phyloP scores from a whole-genome alignment of 1,140 invertebrate species.

The Luehdorfia chinensis region DNA sequence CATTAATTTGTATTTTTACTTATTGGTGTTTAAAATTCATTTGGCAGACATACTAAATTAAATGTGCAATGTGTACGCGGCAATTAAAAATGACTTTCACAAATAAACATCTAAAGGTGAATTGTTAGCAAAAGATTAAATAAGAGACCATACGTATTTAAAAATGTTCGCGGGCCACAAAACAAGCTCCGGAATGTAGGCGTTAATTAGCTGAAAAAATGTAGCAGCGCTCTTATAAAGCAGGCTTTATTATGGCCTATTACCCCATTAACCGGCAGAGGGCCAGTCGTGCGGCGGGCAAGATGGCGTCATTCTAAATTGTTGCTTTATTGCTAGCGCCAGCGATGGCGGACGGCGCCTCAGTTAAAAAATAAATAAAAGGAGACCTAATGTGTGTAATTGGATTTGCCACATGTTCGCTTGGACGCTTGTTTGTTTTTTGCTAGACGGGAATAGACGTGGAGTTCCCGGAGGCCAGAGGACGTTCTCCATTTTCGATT shows the following conservation, averaged over 20 bases:
- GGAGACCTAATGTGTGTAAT: conserved; percentile 19
- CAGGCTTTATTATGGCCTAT: background rate
- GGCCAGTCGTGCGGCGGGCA: background rate
- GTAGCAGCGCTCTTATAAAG: background rate
- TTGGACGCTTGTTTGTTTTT: conserved; percentile 7
- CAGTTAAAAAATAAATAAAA: conserved; percentile 10
- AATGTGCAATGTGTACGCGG: too few species aligned
- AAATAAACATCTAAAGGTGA: too few species aligned
- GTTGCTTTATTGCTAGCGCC: background rate
- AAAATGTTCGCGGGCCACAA: too few species aligned
- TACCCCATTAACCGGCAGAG: background rate
- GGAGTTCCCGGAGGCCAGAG: background rate
- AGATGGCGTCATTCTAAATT: conserved; percentile 1
- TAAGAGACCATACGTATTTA: too few species aligned
- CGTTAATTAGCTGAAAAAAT: background rate
- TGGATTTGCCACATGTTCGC: conserved; percentile 22
- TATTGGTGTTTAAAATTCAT: too few species aligned
- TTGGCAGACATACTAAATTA: too few species aligned
- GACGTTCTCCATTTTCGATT: too few species aligned
- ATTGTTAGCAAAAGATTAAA: too few species aligned
- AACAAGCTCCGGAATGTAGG: too few species aligned
- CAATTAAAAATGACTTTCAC: too few species aligned
- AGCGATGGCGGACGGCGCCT: conserved; percentile 3
- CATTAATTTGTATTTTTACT: too few species aligned
- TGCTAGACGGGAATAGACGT: conserved; percentile 4